A percentile compares a stretch with the other conserved stretches of the same genome.
phyloP scores from a whole-genome alignment of 2,113 vertebrate species.

The Aegithalos caudatus region DNA sequence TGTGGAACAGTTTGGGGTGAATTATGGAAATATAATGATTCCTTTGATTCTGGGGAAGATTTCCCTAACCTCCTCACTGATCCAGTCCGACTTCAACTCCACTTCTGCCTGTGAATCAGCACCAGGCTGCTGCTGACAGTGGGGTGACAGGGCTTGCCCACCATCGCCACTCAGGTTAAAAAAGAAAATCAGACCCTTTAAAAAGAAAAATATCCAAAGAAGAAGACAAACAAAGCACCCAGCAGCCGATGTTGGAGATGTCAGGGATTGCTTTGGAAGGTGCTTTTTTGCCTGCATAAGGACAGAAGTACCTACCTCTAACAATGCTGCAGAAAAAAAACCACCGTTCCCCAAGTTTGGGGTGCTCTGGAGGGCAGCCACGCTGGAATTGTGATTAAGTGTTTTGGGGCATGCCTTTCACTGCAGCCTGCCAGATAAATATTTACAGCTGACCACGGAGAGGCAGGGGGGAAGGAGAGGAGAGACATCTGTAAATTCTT shows the following conservation, averaged over 20 bases:
- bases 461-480: background rate
- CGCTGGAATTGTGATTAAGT: conserved; percentile 56
- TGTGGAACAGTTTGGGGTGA: background rate
- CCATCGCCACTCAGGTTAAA: background rate
- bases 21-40: background rate
- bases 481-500: conserved; percentile 63
- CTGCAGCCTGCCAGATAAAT: conserved; percentile 63
- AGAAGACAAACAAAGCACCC: background rate
- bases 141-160: background rate
- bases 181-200: background rate
- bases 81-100: background rate
- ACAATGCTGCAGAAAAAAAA: background rate
- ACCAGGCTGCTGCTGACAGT: background rate
- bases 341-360: background rate
- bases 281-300: background rate
- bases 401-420: conserved; percentile 55
- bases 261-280: background rate
- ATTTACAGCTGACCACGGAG: conserved; percentile 64
- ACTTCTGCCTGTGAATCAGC: background rate
- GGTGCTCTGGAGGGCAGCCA: conserved; percentile 55
- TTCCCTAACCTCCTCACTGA: background rate
- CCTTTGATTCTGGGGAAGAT: background rate
- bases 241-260: background rate
- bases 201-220: background rate
- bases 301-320: background rate